phyloP scores from a whole-genome alignment of 2,888 invertebrate species.

The Pollenia angustigena region DNA sequence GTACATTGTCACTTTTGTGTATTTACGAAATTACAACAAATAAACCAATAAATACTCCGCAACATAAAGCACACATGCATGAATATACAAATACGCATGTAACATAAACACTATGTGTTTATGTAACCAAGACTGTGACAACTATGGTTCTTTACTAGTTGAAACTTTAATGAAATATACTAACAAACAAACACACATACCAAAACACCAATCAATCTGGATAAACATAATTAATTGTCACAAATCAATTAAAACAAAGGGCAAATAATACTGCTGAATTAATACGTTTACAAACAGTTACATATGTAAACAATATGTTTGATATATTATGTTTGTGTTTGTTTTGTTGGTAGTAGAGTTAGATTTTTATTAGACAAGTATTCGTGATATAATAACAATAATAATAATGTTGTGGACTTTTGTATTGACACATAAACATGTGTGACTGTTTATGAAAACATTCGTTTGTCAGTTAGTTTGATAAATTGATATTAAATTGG shows the following conservation, averaged over 20 bases:
- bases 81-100: neutral
- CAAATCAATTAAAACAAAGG: constrained; percentile 61
- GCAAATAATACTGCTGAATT: constrained; percentile 57
- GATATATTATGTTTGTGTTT: neutral
- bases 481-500: constrained; percentile 15
- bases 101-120: neutral
- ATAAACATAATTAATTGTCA: constrained; percentile 70
- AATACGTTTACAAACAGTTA: constrained; percentile 23
- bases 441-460: neutral
- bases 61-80: neutral
- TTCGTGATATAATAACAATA: neutral
- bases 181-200: neutral
- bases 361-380: constrained; percentile 51
- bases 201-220: constrained; percentile 62
- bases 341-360: constrained; percentile 11
- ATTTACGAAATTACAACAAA: constrained; percentile 27
- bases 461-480: neutral
- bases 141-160: constrained; percentile 4
- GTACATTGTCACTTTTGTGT: constrained; percentile 11
- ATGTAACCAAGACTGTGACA: neutral
- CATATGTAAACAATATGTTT: no score
- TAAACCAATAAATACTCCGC: neutral
- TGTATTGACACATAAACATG: neutral
- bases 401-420: constrained; percentile 27
- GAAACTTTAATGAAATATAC: neutral